phyloP scores from a whole-genome alignment of 2,797 vertebrate species.

The Ceyx erithaca region DNA sequence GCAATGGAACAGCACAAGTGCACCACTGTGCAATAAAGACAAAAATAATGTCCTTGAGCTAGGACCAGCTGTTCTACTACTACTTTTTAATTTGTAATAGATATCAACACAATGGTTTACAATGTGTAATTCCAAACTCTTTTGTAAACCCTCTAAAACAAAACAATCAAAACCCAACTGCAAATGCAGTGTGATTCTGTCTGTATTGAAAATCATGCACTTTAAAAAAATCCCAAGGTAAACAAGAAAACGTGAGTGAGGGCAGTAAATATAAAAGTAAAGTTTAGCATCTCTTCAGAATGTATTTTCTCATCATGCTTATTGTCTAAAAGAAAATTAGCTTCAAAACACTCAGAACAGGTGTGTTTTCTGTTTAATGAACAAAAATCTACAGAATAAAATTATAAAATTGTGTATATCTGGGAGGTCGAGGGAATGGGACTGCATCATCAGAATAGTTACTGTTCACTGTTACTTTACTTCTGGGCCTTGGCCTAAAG shows the following conservation, averaged over 20 bases:
- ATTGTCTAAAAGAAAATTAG: conserved; percentile 10
- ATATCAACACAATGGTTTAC: neutral
- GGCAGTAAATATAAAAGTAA: neutral
- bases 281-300: neutral
- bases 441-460: conserved; percentile 71
- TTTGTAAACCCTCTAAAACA: neutral
- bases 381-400: conserved; percentile 54
- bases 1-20: neutral
- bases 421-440: conserved; percentile 59
- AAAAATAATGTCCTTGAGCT: neutral
- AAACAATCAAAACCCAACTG: neutral
- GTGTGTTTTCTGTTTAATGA: conserved; percentile 21
- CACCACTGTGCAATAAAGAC: neutral
- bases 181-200: neutral
- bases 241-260: neutral
- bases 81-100: neutral
- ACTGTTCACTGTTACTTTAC: conserved; percentile 71
- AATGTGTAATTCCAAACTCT: neutral
- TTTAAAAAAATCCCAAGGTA: neutral
- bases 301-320: neutral
- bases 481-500: conserved; percentile 75
- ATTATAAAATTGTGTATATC: conserved; percentile 53
- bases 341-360: neutral
- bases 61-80: neutral
- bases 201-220: neutral